Conservation (phyloP, 2,888 invertebrate genomes). For the Penaeus monodon region DNA sequence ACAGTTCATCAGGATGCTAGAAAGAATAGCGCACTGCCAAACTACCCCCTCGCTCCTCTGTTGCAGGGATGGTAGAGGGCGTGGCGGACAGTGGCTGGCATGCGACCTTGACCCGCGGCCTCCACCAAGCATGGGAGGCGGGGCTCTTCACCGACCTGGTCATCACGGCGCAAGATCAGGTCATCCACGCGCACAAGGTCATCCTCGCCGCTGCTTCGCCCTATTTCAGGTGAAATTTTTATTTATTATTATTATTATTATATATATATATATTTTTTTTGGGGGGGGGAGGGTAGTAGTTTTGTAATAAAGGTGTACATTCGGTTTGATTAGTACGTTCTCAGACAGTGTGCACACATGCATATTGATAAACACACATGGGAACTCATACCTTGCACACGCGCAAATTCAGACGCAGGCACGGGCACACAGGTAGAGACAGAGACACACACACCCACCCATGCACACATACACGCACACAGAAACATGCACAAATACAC, state of each 20-base stretch:
- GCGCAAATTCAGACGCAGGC: background rate
- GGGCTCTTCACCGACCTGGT: constrained; percentile 67
- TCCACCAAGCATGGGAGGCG: constrained; percentile 66
- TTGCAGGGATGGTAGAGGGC: constrained; percentile 44
- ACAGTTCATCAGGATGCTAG: no score
- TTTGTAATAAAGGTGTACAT: no score
- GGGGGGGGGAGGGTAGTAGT: no score
- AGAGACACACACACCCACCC: no score
- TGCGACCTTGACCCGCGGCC: constrained; percentile 61
- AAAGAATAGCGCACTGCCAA: no score
- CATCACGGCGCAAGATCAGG: constrained; percentile 66
- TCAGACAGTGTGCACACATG: background rate
- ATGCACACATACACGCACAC: no score
- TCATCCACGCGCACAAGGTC: constrained; percentile 70
- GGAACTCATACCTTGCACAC: background rate
- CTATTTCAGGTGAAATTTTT: constrained; percentile 69
- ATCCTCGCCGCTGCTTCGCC: constrained; percentile 71
- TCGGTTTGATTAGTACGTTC: no score
- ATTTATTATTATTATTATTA: background rate
- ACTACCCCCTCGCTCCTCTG: background rate
- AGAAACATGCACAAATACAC: no score
- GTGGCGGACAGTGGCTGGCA: constrained; percentile 49
- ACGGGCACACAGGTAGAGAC: no score
- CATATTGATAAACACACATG: background rate
- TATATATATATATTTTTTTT: no score